Base-by-base conservation (phyloP, 2,888 invertebrate species). In the Tiliacea citrago region DNA sequence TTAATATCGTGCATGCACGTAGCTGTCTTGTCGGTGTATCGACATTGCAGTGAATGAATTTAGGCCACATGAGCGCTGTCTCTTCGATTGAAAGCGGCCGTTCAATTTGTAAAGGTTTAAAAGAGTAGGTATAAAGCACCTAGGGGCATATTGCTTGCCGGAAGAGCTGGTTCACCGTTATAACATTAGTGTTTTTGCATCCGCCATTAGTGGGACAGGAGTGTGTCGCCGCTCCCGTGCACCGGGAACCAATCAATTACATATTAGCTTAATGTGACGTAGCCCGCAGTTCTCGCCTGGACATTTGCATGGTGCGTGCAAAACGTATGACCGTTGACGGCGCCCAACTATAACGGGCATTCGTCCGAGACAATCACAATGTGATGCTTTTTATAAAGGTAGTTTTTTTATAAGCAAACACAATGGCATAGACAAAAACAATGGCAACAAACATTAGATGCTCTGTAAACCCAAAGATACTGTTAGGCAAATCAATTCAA, bases 251-350 rank as follows among this genome's bases (percentile, higher is more conserved):
- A 95, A 96, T 96, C 95, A 95, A 96, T 95, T 96, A 94, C 94
- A 93, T 96, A 96, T 96, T 96, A 96, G 94, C 94, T 94, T 96
- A 95, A 96, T 95, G 95, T 93, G 91, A 93, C 92, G 93, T 89
- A 93, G 91, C 89, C 90, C 86, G 88, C 89, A 89, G 91, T 91
- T 91, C 90, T 88, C 91, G 89, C 88, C 89, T 88, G 89, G 90
- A 90, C 91, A 93, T 94, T 94, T 94, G 93, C 93, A 93, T 92
- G 91, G 92, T 93, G 87, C 89, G 89, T 88, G 89, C 90, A 90
- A 91, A 86, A 91, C 86, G 89, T 86, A 85, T 85, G 86, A 89
- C 89, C 84, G 88, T 89, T 87, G 88, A 90, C 88, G 89, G 89
- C 88, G 88, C 86, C 88, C 83, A 88, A 80, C 89, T 88, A 87